phyloP scores from a whole-genome alignment of 1,140 invertebrate genomes.

The Chironomus tepperi region DNA sequence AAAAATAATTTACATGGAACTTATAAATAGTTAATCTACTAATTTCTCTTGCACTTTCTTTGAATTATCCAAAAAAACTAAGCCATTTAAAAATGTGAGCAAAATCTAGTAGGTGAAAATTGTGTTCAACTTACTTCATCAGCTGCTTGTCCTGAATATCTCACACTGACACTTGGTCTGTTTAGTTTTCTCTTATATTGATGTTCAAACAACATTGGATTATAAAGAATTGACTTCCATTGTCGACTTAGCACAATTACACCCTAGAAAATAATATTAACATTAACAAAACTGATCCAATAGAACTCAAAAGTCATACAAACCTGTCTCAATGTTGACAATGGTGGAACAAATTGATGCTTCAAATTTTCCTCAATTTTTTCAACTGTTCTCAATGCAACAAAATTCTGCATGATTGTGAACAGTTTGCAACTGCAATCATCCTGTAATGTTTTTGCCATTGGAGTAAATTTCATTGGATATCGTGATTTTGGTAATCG shows the following conservation, averaged over 20 bases:
- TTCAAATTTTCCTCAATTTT: slow-evolving; percentile 77
- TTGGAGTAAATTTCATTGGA: slow-evolving; percentile 67
- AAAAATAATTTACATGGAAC: neutral
- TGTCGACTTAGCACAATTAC: slow-evolving; percentile 85
- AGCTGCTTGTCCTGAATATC: slow-evolving; percentile 73
- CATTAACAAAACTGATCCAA: slow-evolving; percentile 27
- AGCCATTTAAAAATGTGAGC: slow-evolving; percentile 22
- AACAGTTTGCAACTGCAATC: slow-evolving; percentile 93
- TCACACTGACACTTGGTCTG: slow-evolving; percentile 73
- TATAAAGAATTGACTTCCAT: slow-evolving; percentile 95
- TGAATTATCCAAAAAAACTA: slow-evolving; percentile 3
- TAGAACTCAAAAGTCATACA: slow-evolving; percentile 23
- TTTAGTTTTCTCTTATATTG: slow-evolving; percentile 76
- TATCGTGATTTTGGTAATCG: slow-evolving; percentile 54
- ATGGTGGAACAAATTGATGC: slow-evolving; percentile 70
- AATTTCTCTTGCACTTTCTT: no score
- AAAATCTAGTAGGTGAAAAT: slow-evolving; percentile 2
- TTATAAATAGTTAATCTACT: neutral
- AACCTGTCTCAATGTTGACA: slow-evolving; percentile 80
- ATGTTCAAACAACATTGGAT: slow-evolving; percentile 81
- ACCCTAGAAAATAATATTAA: slow-evolving; percentile 48
- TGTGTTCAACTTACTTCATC: slow-evolving; percentile 54
- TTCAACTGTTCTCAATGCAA: slow-evolving; percentile 61
- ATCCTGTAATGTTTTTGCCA: slow-evolving; percentile 86
- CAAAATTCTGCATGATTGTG: slow-evolving; percentile 77